These are phyloP conservation scores for Actinia tenebrosa DNA, from an alignment of 64 coral and sea anemone genomes.

Conservation along the genomic window DNA sequence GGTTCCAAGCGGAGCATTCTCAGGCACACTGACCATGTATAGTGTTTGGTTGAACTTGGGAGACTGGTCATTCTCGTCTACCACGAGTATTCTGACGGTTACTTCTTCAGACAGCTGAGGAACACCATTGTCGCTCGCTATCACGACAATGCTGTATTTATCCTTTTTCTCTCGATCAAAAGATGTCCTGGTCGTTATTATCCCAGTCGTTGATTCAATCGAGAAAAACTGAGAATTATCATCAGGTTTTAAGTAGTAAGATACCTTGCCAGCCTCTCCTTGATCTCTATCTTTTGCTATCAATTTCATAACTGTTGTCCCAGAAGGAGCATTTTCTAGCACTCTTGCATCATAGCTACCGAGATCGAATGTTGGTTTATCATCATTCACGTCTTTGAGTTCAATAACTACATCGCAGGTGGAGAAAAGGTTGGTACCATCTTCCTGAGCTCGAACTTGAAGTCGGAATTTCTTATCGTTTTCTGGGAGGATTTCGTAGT, in stretches of 20 bases:
- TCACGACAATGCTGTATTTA: slow-evolving; percentile 62
- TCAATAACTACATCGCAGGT: slow-evolving; percentile 4
- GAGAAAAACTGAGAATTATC: slow-evolving; percentile 29
- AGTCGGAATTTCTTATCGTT: slow-evolving; percentile 24
- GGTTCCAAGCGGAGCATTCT: slow-evolving; percentile 27
- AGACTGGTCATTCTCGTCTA: slow-evolving; percentile 49
- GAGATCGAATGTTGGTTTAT: slow-evolving; percentile 34
- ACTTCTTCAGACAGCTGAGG: slow-evolving; percentile 59
- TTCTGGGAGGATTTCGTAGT: slow-evolving; percentile 23
- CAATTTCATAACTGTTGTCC: slow-evolving; percentile 7
- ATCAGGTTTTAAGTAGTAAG: not conserved
- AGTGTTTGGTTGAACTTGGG: slow-evolving; percentile 15
- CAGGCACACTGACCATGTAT: slow-evolving; percentile 6
- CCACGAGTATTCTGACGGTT: slow-evolving; percentile 16
- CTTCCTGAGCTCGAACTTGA: slow-evolving; percentile 39
- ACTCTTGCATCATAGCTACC: slow-evolving; percentile 28
- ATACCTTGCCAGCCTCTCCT: not conserved
- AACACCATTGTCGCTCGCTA: slow-evolving; percentile 59
- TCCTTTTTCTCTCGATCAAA: slow-evolving; percentile 84
- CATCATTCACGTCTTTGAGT: slow-evolving; percentile 24
- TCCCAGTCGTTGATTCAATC: slow-evolving; percentile 54
- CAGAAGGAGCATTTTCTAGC: slow-evolving; percentile 4
- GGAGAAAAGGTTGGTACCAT: slow-evolving; percentile 15
- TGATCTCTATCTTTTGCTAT: slow-evolving; percentile 13
- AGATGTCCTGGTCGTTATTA: slow-evolving; percentile 29